Base-by-base conservation (phyloP, 2,888 invertebrate species). In the Resseliella maxima region DNA sequence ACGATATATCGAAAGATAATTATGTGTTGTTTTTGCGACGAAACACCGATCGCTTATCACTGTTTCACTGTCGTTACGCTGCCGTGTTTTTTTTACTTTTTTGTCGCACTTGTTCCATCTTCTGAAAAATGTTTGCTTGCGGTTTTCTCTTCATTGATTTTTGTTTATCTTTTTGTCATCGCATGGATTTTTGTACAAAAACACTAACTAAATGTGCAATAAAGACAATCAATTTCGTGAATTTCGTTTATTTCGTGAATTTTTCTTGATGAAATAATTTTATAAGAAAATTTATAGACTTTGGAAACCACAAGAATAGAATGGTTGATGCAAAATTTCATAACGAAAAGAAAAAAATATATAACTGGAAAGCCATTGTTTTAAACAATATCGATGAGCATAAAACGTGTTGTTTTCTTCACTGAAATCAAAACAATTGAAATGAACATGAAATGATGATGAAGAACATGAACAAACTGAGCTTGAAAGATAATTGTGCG, bases 1-100 rank as follows among this genome's bases (percentile, higher is more conserved):
- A 21, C 18, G 50, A 50, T 50, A n/a, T n/a, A n/a, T n/a, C n/a
- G n/a, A n/a, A n/a, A n/a, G n/a, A n/a, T n/a, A n/a, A n/a, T n/a
- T n/a, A n/a, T n/a, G n/a, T 21, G 50, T 21, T 50, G 5, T 21
- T 50, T 50, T 50, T 50, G 5, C 50, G n/a, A 21, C 50, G 50
- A 50, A 50, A 50, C 50, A 50, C 50, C 59, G 59, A 59, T 59
- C 59, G 59, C 59, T 59, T 59, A 59, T 59, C 59, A 59, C 3
- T 59, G 59, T 50, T 18, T 50, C 10, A 72, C 31, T 15, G 31
- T 59, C 27, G 27, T 12, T 24, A 59, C 18, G n/a, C 12, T 72
- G 31, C 12, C 31, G 5, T 35, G 72, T 5, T 72, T 72, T 72
- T 35, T 27, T 27, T 27, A 24, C 12, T 72, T 15, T 12, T 41